Conservation (phyloP, 2,797 vertebrate species). For the Botia kubotai region DNA sequence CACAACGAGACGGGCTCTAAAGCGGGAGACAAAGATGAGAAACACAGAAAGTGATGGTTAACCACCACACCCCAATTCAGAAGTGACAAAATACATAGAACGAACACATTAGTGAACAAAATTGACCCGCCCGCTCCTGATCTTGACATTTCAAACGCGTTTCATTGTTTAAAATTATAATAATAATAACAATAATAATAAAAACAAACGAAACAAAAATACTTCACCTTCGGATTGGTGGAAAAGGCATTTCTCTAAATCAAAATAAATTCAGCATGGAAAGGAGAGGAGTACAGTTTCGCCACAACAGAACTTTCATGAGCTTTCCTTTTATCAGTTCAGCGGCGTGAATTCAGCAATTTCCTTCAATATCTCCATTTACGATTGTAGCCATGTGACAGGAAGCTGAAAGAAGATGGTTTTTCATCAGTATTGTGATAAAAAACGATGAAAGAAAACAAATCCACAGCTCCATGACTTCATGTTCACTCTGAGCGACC, state of each 20-base stretch:
- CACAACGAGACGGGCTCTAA: conserved; percentile 97
- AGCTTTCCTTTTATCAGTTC: conserved; percentile 83
- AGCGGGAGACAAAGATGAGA: conserved; percentile 98
- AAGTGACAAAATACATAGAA: conserved; percentile 79
- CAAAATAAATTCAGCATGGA: conserved; percentile 59
- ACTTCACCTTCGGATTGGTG: conserved; percentile 75
- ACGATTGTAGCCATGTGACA: conserved; percentile 90
- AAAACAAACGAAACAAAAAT: conserved; percentile 46
- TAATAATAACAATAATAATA: neutral
- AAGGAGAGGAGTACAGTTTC: conserved; percentile 62
- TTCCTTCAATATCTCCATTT: conserved; percentile 85
- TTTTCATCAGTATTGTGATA: conserved; percentile 99
- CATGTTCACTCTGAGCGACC: conserved; percentile 89
- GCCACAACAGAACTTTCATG: conserved; percentile 73
- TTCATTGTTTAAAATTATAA: conserved; percentile 5
- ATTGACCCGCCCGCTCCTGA: conserved; percentile 78
- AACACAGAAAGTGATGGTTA: conserved; percentile 93
- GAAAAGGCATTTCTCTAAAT: conserved; percentile 61
- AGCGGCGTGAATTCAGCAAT: conserved; percentile 90
- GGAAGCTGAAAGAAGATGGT: conserved; percentile 88
- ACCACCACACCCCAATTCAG: conserved; percentile 12
- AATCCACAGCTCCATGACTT: conserved; percentile 90
- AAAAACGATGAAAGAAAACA: conserved; percentile 58
- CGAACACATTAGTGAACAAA: conserved; percentile 81
- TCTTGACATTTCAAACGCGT: conserved; percentile 66